Conservation (phyloP, 2,888 invertebrate species). For the Drosophila birchii region DNA sequence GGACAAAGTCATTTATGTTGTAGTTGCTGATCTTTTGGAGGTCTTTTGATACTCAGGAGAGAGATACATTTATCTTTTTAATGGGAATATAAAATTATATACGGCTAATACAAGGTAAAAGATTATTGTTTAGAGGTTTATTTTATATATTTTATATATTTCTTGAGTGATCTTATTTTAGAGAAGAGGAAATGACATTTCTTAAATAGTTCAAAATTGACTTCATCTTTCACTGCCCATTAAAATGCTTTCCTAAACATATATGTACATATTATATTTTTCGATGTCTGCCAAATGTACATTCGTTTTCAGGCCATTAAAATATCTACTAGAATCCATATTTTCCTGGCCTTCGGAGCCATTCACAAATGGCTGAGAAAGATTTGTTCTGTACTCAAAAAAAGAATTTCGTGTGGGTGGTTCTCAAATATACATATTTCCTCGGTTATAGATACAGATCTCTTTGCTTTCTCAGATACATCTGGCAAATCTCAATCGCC, state of each 20-base stretch:
- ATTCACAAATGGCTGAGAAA: conserved; percentile 38
- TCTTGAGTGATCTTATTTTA: background rate
- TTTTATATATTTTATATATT: background rate
- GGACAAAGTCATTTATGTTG: conserved; percentile 70
- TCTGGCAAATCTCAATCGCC: conserved; percentile 40
- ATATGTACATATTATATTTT: conserved; percentile 5
- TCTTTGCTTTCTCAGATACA: conserved; percentile 14
- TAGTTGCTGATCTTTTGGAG: conserved; percentile 47
- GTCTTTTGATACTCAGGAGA: conserved; percentile 26
- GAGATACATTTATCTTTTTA: conserved; percentile 1
- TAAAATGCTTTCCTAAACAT: background rate
- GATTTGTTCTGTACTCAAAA: conserved; percentile 5
- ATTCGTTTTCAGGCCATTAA: conserved; percentile 4
- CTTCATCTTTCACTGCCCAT: background rate
- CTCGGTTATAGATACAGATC: conserved; percentile 12
- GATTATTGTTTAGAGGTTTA: background rate
- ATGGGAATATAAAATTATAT: background rate
- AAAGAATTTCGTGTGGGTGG: conserved; percentile 52
- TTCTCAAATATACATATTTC: conserved; percentile 5
- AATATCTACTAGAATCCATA: conserved; percentile 9
- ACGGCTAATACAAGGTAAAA: background rate
- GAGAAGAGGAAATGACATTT: conserved; percentile 1
- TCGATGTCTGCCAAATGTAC: conserved; percentile 2
- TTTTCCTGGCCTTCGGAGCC: conserved; percentile 52
- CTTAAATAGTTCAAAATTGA: background rate